Conservation (phyloP, 2,797 vertebrate species). For the Galagoides demidoff region DNA sequence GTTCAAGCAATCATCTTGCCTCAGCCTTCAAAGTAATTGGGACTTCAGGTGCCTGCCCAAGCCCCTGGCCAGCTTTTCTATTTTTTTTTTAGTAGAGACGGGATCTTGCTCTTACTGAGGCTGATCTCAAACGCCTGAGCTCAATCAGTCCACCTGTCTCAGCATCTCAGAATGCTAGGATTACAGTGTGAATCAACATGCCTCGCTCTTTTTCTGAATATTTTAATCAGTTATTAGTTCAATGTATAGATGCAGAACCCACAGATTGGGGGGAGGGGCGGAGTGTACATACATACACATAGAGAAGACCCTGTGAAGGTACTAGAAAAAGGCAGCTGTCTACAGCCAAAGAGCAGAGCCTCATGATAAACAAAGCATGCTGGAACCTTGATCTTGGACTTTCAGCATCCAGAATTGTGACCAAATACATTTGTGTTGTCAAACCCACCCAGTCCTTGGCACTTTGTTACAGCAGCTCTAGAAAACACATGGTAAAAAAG, state of each 20-base stretch:
- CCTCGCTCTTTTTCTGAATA: background rate
- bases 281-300: background rate
- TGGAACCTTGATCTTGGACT: background rate
- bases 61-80: too few species aligned
- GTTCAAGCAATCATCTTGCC: too few species aligned
- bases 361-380: background rate
- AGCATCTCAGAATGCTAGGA: too few species aligned
- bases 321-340: background rate
- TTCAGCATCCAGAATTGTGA: background rate
- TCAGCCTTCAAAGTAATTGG: too few species aligned
- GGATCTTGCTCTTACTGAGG: too few species aligned
- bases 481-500: background rate
- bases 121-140: too few species aligned
- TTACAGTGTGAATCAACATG: too few species aligned
- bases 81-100: too few species aligned
- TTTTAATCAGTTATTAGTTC: background rate
- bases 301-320: background rate
- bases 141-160: too few species aligned
- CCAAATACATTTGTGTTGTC: background rate
- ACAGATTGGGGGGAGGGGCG: background rate
- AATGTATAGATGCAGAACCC: too few species aligned
- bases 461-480: background rate
- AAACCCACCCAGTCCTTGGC: background rate
- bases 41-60: too few species aligned
- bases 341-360: background rate